phyloP scores from a whole-genome alignment of 2,888 invertebrate species.

The Tubiluchus corallicola region DNA sequence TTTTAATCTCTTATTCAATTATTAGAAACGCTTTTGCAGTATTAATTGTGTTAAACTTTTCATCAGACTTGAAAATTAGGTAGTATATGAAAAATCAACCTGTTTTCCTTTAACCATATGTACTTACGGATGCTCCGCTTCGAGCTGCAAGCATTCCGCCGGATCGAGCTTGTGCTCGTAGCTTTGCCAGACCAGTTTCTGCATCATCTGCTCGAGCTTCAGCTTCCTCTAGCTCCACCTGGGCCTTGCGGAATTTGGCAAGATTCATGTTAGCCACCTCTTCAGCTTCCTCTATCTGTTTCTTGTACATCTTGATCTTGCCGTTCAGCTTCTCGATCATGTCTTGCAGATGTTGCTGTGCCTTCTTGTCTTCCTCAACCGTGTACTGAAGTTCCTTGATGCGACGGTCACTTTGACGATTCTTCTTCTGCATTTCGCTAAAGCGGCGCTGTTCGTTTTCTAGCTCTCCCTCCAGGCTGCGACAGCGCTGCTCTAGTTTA shows the following conservation, averaged over 20 bases:
- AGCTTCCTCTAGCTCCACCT: conserved; percentile 34
- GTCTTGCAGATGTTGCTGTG: conserved; percentile 31
- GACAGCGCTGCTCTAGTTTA: conserved; percentile 76
- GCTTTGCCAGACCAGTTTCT: conserved; percentile 31
- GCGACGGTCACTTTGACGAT: conserved; percentile 77
- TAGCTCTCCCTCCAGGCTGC: conserved; percentile 88
- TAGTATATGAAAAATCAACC: no score
- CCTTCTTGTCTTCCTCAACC: conserved; percentile 33
- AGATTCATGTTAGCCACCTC: conserved; percentile 34
- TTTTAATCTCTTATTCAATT: no score
- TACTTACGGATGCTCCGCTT: no score
- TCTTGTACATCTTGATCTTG: conserved; percentile 35
- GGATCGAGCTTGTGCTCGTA: conserved; percentile 26
- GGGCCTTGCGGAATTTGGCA: conserved; percentile 34
- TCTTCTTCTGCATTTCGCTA: conserved; percentile 95
- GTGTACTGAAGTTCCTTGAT: conserved; percentile 31
- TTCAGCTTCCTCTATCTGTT: conserved; percentile 36
- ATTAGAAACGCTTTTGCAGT: no score
- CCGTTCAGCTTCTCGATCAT: conserved; percentile 33
- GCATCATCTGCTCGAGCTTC: conserved; percentile 34
- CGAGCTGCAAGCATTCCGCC: background rate
- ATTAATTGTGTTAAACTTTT: no score
- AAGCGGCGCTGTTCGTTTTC: conserved; percentile 97
- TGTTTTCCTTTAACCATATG: no score
- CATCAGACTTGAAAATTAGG: no score